Evolutionary conservation across 1,140 invertebrate species (phyloP), one percentile per base, ranked within the genome.

Genomic region (Drosophila orena): DNA sequence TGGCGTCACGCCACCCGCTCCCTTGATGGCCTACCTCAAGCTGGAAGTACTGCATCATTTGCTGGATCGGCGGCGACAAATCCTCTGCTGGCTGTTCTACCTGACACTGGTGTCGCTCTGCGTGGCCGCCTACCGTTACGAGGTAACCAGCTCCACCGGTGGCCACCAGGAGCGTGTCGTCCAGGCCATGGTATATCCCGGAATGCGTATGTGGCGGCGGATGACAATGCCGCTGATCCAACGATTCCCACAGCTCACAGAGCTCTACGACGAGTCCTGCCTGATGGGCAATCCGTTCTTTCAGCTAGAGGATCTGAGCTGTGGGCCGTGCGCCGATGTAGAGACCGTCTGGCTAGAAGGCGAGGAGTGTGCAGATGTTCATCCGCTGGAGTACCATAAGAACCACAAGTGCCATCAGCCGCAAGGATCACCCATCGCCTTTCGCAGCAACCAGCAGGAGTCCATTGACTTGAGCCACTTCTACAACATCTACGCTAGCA

Each of bases 181-280:
- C 2, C 93, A 93, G 75, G 91, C 92, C 0, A 92, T 93, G 34
- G 93, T 93, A 20, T 94, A 94, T 89, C 93, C 93, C n/a, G 92
- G 93, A 4, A 92, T 94, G 86, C 93, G 93, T 30, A 81, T 93
- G 47, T 89, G 93, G 79, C 84, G 93, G 2, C 91, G 90, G 30
- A 83, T 94, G 71, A 93, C 93, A 30, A 91, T 94, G 76, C 93
- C 93, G 35, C 70, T 94, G 0, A 93, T 94, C 15, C 92, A 92
- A 61, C 70, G 91, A 50, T 94, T 93, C 85, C 93, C 93, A 14
- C 91, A 90, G 3, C 78, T 92, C 1, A 94, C 93, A 49, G 92
- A 95, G 83, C 94, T 95, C 40, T 96, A 96, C 79, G 96, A 96
- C 91, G 96, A 96, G 92, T 94, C 94, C 76, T 96, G 96, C 80